phyloP scores from a whole-genome alignment of 2,888 invertebrate genomes.

The Oscheius onirici region DNA sequence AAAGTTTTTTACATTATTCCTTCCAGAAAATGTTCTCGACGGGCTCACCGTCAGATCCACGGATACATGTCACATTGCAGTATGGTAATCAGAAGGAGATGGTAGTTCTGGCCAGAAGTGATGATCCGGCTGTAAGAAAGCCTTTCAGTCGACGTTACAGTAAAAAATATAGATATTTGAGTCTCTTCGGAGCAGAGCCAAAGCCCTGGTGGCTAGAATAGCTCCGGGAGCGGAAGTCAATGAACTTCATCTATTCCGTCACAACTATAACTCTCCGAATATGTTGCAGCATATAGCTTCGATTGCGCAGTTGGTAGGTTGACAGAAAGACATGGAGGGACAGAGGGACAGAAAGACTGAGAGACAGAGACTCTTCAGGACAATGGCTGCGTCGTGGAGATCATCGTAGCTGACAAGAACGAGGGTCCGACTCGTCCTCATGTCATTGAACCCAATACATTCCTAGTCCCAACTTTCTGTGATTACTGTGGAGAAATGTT shows the following conservation, averaged over 20 bases:
- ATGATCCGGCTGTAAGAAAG: constrained; percentile 24
- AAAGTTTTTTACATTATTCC: neutral
- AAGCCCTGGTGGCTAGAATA: constrained; percentile 59
- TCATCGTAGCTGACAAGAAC: constrained; percentile 57
- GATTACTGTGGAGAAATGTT: constrained; percentile 72
- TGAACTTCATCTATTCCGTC: constrained; percentile 68
- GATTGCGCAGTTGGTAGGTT: constrained; percentile 56
- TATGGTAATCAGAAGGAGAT: constrained; percentile 32
- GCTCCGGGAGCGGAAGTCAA: constrained; percentile 55
- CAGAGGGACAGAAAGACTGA: too few species aligned
- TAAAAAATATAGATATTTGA: constrained; percentile 52
- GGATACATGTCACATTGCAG: constrained; percentile 31
- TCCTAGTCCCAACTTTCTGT: constrained; percentile 71
- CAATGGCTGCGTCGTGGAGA: constrained; percentile 67
- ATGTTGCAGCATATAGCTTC: constrained; percentile 65
- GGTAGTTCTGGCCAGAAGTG: constrained; percentile 22
- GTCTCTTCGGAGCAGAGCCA: constrained; percentile 54
- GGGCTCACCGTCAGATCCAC: constrained; percentile 25
- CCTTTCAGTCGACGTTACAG: too few species aligned
- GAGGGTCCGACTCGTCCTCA: constrained; percentile 66
- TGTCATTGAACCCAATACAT: constrained; percentile 55
- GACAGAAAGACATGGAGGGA: too few species aligned
- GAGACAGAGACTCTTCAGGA: constrained; percentile 43
- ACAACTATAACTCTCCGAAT: constrained; percentile 69
- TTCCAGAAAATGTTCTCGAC: constrained; percentile 8